Base-by-base conservation (phyloP, 1,140 invertebrate species). In the Euschistus heros region DNA sequence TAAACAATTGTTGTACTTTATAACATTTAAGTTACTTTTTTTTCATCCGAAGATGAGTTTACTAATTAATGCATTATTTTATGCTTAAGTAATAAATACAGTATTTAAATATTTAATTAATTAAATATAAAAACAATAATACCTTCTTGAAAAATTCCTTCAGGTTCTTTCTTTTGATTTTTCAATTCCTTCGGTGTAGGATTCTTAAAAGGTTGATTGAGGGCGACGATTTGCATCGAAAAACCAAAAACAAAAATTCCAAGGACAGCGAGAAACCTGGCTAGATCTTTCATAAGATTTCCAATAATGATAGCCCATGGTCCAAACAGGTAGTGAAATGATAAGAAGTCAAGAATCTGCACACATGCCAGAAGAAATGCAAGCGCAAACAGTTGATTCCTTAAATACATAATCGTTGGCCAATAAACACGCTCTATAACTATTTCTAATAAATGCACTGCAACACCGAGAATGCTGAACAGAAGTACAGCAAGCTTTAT, bases 221-320 rank as follows among this genome's bases (percentile, higher is more conserved):
- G 78, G 0, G 94, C 93, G 15, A 96, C 90, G 55, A 99, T 89
- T 72, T 97, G 92, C 84, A 98, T 92, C 0, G 96, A 97, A 75
- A 99, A 99, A 55, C 97, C 97, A 74, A 96, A 89, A 68, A 99
- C 91, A 77, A 99, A 99, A 75, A 99, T 97, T 17, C 91, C 86
- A 71, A 99, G 78, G 10, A 99, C 96, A 24, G 96, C 95, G 64
- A 99, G 80, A 78, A 99, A 99, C 68, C 95, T 81, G 7, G 92
- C 91, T 68, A 98, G 79, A 77, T 98, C 88, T 77, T 92, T 92
- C 81, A 92, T 89, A 52, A 92, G 78, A 74, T 92, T 89, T 14
- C 89, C 89, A 70, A 92, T 92, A 73, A 92, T 92, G 68, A 92
- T 92, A 18, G 89, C 89, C 97, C 97, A 99, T 0, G 97, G 97